Evolutionary conservation across 1,140 invertebrate genomes (phyloP).

Genomic region (Calliphora vicina): DNA sequence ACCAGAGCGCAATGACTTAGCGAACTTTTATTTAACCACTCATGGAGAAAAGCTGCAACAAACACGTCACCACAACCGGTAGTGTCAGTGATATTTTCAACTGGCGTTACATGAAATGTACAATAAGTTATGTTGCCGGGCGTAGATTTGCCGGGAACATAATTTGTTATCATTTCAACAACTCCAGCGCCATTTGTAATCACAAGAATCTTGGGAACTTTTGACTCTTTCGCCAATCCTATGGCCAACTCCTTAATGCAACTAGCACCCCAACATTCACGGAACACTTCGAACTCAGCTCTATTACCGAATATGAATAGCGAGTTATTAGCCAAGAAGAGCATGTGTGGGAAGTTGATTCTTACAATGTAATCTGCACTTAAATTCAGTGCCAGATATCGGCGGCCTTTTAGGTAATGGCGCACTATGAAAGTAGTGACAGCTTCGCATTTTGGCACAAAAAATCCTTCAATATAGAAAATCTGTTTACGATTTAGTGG

Average conservation of each 20-base stretch:
- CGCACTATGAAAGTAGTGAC: conserved; percentile 70
- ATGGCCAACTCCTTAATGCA: neutral
- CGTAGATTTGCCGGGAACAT: conserved; percentile 41
- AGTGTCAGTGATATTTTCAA: conserved; percentile 69
- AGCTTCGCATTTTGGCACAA: conserved; percentile 67
- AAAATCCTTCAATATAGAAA: conserved; percentile 72
- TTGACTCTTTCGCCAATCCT: neutral
- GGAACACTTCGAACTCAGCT: conserved; percentile 69
- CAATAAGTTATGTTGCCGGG: conserved; percentile 44
- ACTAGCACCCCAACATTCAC: conserved; percentile 41
- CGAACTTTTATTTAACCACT: conserved; percentile 51
- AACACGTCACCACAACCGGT: conserved; percentile 79
- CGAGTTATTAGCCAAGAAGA: conserved; percentile 69
- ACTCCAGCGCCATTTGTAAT: conserved; percentile 50
- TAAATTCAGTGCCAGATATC: conserved; percentile 75
- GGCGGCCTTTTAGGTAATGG: conserved; percentile 64
- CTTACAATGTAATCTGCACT: conserved; percentile 76
- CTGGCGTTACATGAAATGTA: conserved; percentile 45
- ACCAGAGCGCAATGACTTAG: conserved; percentile 53
- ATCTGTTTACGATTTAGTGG: conserved; percentile 64
- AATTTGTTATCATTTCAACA: conserved; percentile 51
- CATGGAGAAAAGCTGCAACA: conserved; percentile 77
- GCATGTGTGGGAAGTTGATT: conserved; percentile 66
- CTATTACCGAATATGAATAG: conserved; percentile 81
- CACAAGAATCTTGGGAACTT: conserved; percentile 40